Evolutionary conservation across 2,113 vertebrate species (phyloP), one percentile per base, ranked within the genome.

Genomic region (Pardalotus punctatus): DNA sequence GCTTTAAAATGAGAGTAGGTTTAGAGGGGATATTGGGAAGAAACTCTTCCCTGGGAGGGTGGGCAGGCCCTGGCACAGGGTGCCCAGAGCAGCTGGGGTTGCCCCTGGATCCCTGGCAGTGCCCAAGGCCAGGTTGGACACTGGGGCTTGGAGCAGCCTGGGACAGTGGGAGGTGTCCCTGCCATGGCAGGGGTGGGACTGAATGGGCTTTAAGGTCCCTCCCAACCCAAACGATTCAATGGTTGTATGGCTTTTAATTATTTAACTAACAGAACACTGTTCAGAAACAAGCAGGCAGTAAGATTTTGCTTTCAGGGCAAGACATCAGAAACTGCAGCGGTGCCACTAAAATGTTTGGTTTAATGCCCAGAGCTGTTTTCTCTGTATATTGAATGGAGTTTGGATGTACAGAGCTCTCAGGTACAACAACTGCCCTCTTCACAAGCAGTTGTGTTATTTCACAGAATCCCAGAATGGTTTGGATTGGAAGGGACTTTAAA

Each of bases 1-100:
- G 35, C 9, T 66, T 66, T 58, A 58, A 66, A 11, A 31, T 67
- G 17, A 67, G 25, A 76, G 25, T 42, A 21, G 9, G 17, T 31
- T 67, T 50, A 50, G 11, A 58, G 14, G 5, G 8, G 51, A 29
- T 42, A 50, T 31, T 50, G 0, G 0, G 31, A 50, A 24, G 11
- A 42, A 57, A 50, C 2, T 66, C 20, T 25, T 66, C 35, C 51
- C 25, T 66, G 7, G 13, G 43, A 48, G 5, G 29, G 20, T 24
- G 35, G 5, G 0, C 0, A 58, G 31, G 21, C 43, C 35, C 51
- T 66, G 51, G 29, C 35, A 76, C 17, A 58, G 51, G 50, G 3
- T 40, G 24, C 29, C 12, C 70, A 74, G 51, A 66, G 35, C 14
- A 76, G 36, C 43, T 50, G 35, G 50, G 31, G 71, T 42, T 74